A percentile compares a stretch with the other conserved stretches of the same genome.
phyloP scores from a whole-genome alignment of 1,140 invertebrate genomes.

The Lerema accius region DNA sequence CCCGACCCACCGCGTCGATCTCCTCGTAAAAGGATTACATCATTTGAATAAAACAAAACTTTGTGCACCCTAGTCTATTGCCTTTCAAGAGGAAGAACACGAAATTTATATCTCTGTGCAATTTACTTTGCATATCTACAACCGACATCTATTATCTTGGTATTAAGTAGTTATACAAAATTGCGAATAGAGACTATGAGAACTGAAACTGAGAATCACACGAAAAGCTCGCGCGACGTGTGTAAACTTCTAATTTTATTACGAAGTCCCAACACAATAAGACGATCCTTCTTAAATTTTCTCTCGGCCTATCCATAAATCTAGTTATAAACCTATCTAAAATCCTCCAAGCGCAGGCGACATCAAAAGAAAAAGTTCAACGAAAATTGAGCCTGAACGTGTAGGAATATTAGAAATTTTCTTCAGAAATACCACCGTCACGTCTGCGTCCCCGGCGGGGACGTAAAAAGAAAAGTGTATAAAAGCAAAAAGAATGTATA shows the following conservation, averaged over 20 bases:
- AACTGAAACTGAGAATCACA: no score
- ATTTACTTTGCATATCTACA: conserved; percentile 11
- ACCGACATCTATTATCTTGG: no score
- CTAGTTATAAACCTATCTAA: conserved; percentile 31
- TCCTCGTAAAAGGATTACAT: conserved; percentile 68
- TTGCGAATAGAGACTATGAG: no score
- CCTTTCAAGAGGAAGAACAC: not conserved
- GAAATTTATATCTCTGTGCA: conserved; percentile 2
- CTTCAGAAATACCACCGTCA: conserved; percentile 57
- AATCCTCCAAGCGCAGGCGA: conserved; percentile 23
- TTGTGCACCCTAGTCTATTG: conserved; percentile 42
- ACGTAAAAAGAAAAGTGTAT: conserved; percentile 69
- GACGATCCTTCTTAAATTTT: conserved; percentile 21
- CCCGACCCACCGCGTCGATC: conserved; percentile 66
- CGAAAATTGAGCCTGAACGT: conserved; percentile 31
- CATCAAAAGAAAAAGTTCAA: conserved; percentile 42
- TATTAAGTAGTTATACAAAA: no score
- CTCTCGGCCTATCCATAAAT: conserved; percentile 38
- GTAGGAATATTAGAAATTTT: conserved; percentile 51
- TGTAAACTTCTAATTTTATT: conserved; percentile 14
- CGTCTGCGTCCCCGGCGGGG: conserved; percentile 59
- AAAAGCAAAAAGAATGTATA: conserved; percentile 64
- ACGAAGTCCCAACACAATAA: not conserved
- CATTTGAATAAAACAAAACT: conserved; percentile 56
- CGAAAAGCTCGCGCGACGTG: conserved; percentile 6